Evolutionary conservation across 2,113 vertebrate species (phyloP), one percentile per base, ranked within the genome.

Genomic region (Platichthys stellatus): DNA sequence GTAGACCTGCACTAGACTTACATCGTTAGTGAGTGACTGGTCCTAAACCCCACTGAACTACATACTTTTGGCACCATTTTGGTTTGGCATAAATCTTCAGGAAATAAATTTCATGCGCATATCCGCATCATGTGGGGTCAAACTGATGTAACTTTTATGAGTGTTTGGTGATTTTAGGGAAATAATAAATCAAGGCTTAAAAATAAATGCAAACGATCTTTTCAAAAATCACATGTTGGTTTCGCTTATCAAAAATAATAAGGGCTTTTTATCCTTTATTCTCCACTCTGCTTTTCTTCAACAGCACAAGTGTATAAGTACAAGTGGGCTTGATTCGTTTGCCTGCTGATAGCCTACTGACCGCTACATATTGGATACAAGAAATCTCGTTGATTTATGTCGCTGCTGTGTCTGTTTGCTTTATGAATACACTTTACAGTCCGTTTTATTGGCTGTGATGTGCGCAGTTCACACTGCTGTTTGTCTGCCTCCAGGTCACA

Each of bases 21-120:
- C 51, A 66, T 82, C 84, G 79, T 80, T 82, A 78, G 74, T 75
- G 74, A 62, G 61, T 62, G 62, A 78, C 70, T n/a, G 68, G 80
- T 84, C 75, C 40, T 74, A 76, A 61, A 31, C 31, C 20, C 31
- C 20, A 3, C 20, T 17, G 40, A 64, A 31, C 40, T 69, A 85
- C 85, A 63, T 74, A 43, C 54, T 10, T 1, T 3, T 35, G 11
- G 59, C 71, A 51, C 43, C 26, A 31, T 9, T 64, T 70, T 14
- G 38, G 2, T 24, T 65, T 1, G 2, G 63, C 76, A 78, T 75
- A 62, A 85, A 80, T 83, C 64, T 70, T 0, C 0, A n/a, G 23
- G 13, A 43, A 69, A 67, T 69, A 64, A 69, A 79, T 67, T 43
- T 57, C 31, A 6, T 3, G 15, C 4, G 23, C 38, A 23, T 59